A percentile compares a stretch with the other conserved stretches of the same genome.
These are phyloP conservation scores for Podarcis siculus DNA, from an alignment of 2,797 vertebrate genomes.

Conservation along the genomic window DNA sequence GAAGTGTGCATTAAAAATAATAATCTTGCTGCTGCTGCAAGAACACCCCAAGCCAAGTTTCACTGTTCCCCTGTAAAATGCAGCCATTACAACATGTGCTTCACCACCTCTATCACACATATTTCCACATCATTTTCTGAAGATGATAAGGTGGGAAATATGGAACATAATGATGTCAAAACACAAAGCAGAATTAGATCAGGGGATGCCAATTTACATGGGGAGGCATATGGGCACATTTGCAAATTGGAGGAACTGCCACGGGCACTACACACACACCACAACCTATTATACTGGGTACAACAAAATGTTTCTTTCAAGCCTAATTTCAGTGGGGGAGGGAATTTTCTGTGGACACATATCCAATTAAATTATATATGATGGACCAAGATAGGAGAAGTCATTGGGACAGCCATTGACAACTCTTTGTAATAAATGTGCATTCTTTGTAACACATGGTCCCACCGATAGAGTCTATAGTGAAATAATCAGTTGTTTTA, in stretches of 20 bases:
- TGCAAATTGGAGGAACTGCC: no score
- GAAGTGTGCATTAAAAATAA: background rate
- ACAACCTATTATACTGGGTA: no score
- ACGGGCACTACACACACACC: no score
- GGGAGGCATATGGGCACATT: no score
- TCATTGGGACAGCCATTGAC: background rate
- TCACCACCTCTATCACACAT: background rate
- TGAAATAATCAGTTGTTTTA: background rate
- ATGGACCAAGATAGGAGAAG: background rate
- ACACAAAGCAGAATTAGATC: background rate
- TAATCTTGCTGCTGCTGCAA: background rate
- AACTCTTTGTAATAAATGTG: background rate
- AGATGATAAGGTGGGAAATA: background rate
- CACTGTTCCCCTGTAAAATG: background rate
- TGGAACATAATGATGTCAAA: background rate
- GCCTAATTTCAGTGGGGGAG: no score
- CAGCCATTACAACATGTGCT: background rate
- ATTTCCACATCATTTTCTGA: background rate
- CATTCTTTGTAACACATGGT: background rate
- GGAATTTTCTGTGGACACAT: no score
- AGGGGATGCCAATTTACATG: no score
- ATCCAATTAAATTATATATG: no score
- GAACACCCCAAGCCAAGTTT: background rate
- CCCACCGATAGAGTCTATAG: background rate
- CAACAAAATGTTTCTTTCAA: no score